phyloP scores from a whole-genome alignment of 2,113 vertebrate species.

The Gopherus evgoodei region DNA sequence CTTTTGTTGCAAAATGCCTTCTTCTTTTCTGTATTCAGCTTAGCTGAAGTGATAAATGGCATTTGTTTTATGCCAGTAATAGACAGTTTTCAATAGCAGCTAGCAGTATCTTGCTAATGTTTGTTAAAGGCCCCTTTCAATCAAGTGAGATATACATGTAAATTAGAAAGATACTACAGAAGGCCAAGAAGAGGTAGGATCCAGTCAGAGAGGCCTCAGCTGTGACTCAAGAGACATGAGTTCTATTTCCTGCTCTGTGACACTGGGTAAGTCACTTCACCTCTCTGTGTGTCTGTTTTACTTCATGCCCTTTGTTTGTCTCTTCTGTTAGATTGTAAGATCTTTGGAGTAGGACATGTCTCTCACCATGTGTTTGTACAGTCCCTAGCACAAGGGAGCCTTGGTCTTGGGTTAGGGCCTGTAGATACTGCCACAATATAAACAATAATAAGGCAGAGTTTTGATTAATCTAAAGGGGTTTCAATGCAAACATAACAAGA shows the following conservation, averaged over 20 bases:
- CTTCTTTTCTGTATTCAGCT: not conserved
- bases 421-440: not conserved
- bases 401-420: not conserved
- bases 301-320: not conserved
- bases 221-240: not conserved
- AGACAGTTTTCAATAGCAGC: accelerated
- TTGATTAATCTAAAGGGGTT: not conserved
- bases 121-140: not conserved
- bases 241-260: not conserved
- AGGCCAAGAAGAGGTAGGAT: no score
- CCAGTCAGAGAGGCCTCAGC: no score
- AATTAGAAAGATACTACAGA: not conserved
- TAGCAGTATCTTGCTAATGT: not conserved
- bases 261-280: not conserved
- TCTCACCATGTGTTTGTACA: not conserved
- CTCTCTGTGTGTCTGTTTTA: not conserved
- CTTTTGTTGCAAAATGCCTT: not conserved
- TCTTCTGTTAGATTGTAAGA: not conserved
- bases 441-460: not conserved
- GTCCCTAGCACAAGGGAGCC: not conserved
- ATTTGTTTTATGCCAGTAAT: not conserved
- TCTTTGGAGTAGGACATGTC: not conserved
- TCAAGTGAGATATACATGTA: not conserved
- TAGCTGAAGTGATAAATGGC: not conserved
- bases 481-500: not conserved